Conservation (phyloP, 1,140 invertebrate genomes). For the Lasaia peninsularis region DNA sequence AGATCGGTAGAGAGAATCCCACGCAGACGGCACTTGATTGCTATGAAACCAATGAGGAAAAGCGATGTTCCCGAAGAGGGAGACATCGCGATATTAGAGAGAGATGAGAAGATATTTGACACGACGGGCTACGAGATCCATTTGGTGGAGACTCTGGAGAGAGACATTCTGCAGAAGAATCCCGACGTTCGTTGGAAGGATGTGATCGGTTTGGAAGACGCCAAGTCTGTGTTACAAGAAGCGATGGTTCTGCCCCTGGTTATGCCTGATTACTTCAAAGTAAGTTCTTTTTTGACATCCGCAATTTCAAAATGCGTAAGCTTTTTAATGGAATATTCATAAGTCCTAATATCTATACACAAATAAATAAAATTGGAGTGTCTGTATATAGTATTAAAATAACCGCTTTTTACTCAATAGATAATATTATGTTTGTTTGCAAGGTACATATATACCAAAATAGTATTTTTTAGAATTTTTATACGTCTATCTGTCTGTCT, state of each 20-base stretch:
- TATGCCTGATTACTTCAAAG: constrained; percentile 99
- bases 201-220: constrained; percentile 97
- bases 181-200: constrained; percentile 97
- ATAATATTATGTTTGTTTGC: too few species aligned
- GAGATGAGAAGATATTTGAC: constrained; percentile 84
- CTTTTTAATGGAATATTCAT: constrained; percentile 3
- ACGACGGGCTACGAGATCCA: constrained; percentile 86
- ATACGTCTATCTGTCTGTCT: too few species aligned
- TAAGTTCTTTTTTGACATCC: constrained; percentile 38
- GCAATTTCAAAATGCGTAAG: too few species aligned
- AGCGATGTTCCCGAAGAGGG: constrained; percentile 52
- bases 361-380: too few species aligned
- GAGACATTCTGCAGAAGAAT: constrained; percentile 98
- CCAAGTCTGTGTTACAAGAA: constrained; percentile 96
- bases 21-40: constrained; percentile 49
- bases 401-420: too few species aligned
- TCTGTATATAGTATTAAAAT: too few species aligned
- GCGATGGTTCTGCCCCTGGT: constrained; percentile 97
- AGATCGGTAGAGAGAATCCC: constrained; percentile 77
- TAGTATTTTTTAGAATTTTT: too few species aligned
- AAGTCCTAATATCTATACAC: constrained; percentile 5
- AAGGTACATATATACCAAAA: too few species aligned
- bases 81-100: constrained; percentile 55
- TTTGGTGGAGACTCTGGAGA: constrained; percentile 89
- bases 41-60: constrained; percentile 63